Evolutionary conservation across 2,888 invertebrate species (phyloP).

Genomic region (Cantharis flavilabris): DNA sequence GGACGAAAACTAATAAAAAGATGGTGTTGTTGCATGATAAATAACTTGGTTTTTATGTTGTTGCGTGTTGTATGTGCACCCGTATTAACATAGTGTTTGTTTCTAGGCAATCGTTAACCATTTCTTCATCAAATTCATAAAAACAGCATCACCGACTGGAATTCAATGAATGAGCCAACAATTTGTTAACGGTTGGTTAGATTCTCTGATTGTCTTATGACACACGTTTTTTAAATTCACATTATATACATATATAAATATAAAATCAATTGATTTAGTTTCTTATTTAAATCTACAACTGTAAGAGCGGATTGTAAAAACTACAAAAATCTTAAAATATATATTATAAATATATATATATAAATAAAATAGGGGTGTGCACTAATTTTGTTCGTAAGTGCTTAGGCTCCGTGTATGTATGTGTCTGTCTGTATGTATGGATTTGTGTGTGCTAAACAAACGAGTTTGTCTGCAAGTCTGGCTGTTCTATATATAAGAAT

Average conservation of each 20-base stretch:
- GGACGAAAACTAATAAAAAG: slow-evolving; percentile 38
- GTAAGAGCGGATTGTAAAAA: slow-evolving; percentile 29
- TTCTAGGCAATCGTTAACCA: slow-evolving; percentile 55
- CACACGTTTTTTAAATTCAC: slow-evolving; percentile 30
- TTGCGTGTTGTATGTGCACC: slow-evolving; percentile 22
- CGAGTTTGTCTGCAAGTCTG: slow-evolving; percentile 51
- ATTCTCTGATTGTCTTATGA: slow-evolving; percentile 23
- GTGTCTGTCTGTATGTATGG: slow-evolving; percentile 31
- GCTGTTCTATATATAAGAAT: slow-evolving; percentile 51
- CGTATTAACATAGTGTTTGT: slow-evolving; percentile 41
- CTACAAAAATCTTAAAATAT: slow-evolving; percentile 30
- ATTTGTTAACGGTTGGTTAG: slow-evolving; percentile 29
- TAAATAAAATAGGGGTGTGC: slow-evolving; percentile 25
- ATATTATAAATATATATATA: slow-evolving; percentile 7
- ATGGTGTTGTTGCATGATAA: slow-evolving; percentile 32
- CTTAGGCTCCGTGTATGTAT: slow-evolving; percentile 32
- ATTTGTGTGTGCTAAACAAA: slow-evolving; percentile 31
- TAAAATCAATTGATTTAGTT: slow-evolving; percentile 26
- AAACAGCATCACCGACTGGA: slow-evolving; percentile 47
- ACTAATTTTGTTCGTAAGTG: slow-evolving; percentile 33
- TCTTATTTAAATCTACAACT: slow-evolving; percentile 26
- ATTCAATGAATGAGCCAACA: slow-evolving; percentile 27
- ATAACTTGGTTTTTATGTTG: slow-evolving; percentile 8
- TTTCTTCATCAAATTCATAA: slow-evolving; percentile 35
- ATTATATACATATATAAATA: slow-evolving; percentile 26